Evolutionary conservation across 2,797 vertebrate species (phyloP).

Genomic region (Micrastur ruficollis): DNA sequence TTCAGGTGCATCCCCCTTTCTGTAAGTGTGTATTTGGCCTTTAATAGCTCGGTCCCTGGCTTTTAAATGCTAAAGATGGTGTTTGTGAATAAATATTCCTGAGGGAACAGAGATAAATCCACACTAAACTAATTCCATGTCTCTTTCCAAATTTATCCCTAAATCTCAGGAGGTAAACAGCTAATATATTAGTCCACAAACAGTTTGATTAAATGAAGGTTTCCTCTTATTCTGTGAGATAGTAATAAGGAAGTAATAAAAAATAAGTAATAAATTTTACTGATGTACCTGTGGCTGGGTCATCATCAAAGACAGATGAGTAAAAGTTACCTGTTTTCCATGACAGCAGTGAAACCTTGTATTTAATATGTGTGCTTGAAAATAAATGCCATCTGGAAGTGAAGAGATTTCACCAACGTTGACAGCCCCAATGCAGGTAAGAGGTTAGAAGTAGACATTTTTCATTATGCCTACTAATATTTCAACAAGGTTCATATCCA

Average conservation of each 20-base stretch:
- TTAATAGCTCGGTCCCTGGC: not conserved
- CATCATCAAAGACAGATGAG: not conserved
- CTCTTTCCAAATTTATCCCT: not conserved
- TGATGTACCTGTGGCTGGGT: not conserved
- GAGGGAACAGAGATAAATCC: not conserved
- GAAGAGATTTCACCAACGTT: not conserved
- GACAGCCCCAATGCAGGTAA: not conserved
- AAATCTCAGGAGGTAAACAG: not conserved
- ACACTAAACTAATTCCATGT: not conserved
- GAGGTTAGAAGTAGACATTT: not conserved
- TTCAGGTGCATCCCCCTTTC: not conserved
- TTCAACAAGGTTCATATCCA: not conserved
- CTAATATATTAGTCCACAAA: not conserved
- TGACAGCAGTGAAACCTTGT: not conserved
- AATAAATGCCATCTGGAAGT: not conserved
- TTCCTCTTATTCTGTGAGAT: not conserved
- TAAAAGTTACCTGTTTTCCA: not conserved
- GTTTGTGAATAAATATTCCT: not conserved
- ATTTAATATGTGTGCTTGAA: not conserved
- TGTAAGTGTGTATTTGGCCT: not conserved
- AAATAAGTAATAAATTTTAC: constrained; percentile 1
- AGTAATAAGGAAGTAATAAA: constrained; percentile 8
- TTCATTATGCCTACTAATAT: not conserved
- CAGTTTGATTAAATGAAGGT: not conserved
- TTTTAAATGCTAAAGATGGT: not conserved